Evolutionary conservation across 1,140 invertebrate genomes (phyloP), one percentile per base, ranked within the genome.

Genomic region (Drosophila melanica): DNA sequence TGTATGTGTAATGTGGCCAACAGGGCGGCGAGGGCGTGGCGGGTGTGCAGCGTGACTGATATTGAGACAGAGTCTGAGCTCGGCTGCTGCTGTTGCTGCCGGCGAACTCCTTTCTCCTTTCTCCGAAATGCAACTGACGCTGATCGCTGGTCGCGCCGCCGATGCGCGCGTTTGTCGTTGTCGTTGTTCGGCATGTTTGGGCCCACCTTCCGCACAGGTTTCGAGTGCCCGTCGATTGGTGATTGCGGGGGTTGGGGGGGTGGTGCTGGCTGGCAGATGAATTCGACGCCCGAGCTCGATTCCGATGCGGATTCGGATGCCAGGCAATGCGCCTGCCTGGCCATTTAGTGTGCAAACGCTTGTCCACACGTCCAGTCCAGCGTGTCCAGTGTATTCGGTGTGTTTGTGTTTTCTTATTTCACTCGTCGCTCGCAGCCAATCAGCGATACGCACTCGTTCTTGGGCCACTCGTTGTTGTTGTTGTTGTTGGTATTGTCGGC

Each of bases 261-360:
- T 0, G 27, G 14, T 11, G 2, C 7, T 27, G 45, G 50, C 41
- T 39, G 67, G 54, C 47, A 75, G 60, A 70, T 71, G 72, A 68
- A 7, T 75, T 47, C 23, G 42, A 14, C 30, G 30, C 14, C 14
- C 44, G 47, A 47, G 14, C 50, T 18, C n/a, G 59, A 64, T 5
- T 64, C 23, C 11, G 53, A 66, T 51, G 35, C 55, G 44, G 11
- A 47, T 55, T 55, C 60, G 30, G 65, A 73, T 70, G 37, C 65
- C 54, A 45, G 54, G 78, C 78, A 76, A 80, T 53, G 69, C 71
- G 79, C 59, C 74, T 66, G 79, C 54, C 74, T 75, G 57, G 67
- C 74, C 85, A 72, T 90, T 89, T 85, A 89, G 85, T 89, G 86
- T 90, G 72, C 85, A 85, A 90, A 73, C 86, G 85, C 69, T 81